A percentile compares a stretch with the other conserved stretches of the same genome.
Evolutionary conservation across 92 coral and sea anemone genomes (phyloP).

Genomic region (Actinostola sp.): DNA sequence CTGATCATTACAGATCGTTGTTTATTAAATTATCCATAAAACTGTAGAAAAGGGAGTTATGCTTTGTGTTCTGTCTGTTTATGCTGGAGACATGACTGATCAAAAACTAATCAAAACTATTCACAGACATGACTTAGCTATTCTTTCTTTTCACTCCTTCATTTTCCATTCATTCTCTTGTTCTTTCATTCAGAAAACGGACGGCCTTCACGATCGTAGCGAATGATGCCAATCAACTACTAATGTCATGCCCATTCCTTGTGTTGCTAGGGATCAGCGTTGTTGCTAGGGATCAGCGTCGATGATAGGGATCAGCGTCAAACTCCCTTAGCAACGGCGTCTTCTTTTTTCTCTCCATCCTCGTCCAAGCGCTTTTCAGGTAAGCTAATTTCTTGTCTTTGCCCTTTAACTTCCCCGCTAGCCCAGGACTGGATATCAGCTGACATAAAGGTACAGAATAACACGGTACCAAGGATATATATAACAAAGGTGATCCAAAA

Average conservation of each 20-base stretch:
- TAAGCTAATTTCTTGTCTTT: conserved; percentile 30
- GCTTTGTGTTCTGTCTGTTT: no score
- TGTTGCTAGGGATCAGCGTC: conserved; percentile 5
- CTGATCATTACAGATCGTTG: no score
- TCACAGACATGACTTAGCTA: no score
- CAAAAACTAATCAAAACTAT: no score
- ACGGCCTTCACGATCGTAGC: no score
- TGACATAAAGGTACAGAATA: conserved; percentile 77
- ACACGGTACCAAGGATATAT: conserved; percentile 60
- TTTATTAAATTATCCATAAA: no score
- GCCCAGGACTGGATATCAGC: conserved; percentile 93
- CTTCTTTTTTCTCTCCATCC: neutral
- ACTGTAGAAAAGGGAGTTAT: no score
- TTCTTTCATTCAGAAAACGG: no score
- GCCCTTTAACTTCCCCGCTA: conserved; percentile 29
- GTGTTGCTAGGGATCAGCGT: neutral
- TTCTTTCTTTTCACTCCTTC: no score
- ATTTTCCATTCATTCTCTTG: no score
- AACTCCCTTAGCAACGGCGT: neutral
- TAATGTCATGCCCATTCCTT: neutral
- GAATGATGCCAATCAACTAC: neutral
- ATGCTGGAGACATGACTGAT: no score
- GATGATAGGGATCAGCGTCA: neutral
- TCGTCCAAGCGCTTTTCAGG: conserved; percentile 1
- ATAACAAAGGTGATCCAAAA: conserved; percentile 80